phyloP scores from a whole-genome alignment of 2,888 invertebrate genomes.

The Pterostichus madidus region DNA sequence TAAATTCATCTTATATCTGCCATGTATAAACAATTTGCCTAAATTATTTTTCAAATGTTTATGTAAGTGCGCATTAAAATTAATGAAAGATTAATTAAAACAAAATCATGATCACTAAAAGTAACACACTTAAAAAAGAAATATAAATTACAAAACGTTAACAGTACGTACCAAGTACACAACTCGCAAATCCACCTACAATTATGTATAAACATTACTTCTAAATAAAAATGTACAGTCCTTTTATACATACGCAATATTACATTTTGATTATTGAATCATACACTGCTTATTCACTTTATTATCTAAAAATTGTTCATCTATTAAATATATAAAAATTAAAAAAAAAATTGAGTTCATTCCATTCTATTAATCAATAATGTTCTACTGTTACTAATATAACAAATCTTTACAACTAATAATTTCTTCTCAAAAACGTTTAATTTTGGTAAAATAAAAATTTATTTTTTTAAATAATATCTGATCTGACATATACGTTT shows the following conservation, averaged over 20 bases:
- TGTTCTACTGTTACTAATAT: no score
- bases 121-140: slow-evolving; percentile 19
- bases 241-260: slow-evolving; percentile 49
- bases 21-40: slow-evolving; percentile 17
- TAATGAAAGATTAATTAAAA: slow-evolving; percentile 23
- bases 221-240: slow-evolving; percentile 53
- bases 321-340: neutral
- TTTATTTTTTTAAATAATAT: no score
- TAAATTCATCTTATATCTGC: neutral
- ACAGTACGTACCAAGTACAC: slow-evolving; percentile 47
- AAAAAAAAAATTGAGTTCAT: neutral
- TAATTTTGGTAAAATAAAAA: no score
- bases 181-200: slow-evolving; percentile 41
- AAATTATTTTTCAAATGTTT: neutral
- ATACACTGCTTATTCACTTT: slow-evolving; percentile 18
- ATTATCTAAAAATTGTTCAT: neutral
- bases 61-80: slow-evolving; percentile 5
- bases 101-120: slow-evolving; percentile 23
- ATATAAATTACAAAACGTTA: slow-evolving; percentile 34
- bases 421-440: no score
- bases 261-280: slow-evolving; percentile 51
- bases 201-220: slow-evolving; percentile 48
- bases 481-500: no score
- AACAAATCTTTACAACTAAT: no score
- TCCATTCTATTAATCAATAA: no score